These are phyloP conservation scores for Todus mexicanus DNA, from an alignment of 2,797 vertebrate genomes.

Conservation along the genomic window DNA sequence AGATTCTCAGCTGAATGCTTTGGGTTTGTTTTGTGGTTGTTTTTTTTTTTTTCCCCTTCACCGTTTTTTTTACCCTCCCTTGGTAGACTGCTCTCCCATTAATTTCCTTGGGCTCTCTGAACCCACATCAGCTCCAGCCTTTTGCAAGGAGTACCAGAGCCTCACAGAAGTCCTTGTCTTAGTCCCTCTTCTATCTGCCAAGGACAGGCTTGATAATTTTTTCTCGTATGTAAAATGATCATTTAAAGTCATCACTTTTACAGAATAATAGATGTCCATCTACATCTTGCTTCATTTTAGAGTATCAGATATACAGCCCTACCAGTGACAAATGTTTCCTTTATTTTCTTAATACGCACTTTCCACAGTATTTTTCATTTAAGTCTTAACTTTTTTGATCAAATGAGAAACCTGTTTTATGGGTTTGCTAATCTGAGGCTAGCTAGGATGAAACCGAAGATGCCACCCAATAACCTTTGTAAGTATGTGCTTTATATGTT, in stretches of 20 bases:
- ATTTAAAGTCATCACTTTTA: neutral
- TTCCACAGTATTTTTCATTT: neutral
- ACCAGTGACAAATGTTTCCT: neutral
- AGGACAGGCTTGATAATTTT: neutral
- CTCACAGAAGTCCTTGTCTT: neutral
- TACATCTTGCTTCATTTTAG: neutral
- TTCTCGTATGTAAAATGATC: neutral
- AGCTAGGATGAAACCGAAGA: neutral
- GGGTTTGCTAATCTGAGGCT: neutral
- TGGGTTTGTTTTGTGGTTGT: neutral
- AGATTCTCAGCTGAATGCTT: neutral
- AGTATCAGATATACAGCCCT: neutral
- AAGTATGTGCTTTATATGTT: neutral
- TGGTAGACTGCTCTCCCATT: neutral
- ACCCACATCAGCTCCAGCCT: neutral
- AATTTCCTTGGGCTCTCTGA: neutral
- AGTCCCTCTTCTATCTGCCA: neutral
- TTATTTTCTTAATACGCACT: neutral
- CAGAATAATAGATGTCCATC: neutral
- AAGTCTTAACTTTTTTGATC: neutral
- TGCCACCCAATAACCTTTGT: neutral
- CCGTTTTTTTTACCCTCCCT: neutral
- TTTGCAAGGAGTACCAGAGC: neutral
- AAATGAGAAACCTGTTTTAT: neutral
- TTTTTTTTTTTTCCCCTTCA: fast-evolving